Percentiles rank a stretch among this genome's conserved stretches.
phyloP scores from a whole-genome alignment of 1,140 invertebrate genomes.

The Whitmania pigra region DNA sequence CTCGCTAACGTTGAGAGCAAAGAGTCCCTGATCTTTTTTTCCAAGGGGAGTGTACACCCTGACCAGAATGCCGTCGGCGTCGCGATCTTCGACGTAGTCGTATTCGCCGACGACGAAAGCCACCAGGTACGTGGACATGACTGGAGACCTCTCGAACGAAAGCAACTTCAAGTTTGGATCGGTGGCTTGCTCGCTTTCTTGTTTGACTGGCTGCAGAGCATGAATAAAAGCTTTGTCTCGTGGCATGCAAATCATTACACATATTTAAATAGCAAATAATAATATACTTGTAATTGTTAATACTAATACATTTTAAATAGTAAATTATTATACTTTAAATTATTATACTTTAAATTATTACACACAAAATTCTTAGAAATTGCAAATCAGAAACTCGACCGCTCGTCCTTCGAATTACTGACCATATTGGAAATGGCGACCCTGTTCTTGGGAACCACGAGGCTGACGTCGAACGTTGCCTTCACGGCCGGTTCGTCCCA shows the following conservation, averaged over 20 bases:
- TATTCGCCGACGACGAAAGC: constrained; percentile 85
- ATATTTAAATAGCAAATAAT: too few species aligned
- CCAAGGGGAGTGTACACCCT: constrained; percentile 82
- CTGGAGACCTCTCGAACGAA: constrained; percentile 69
- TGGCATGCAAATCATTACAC: background rate
- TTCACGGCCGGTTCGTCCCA: constrained; percentile 95
- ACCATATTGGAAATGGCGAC: constrained; percentile 88
- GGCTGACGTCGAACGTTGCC: constrained; percentile 78
- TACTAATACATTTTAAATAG: too few species aligned
- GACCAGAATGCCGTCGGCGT: constrained; percentile 61
- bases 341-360: too few species aligned
- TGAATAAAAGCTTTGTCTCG: too few species aligned
- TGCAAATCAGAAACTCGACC: background rate
- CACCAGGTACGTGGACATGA: constrained; percentile 92
- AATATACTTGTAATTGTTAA: too few species aligned
- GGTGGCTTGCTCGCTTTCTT: constrained; percentile 33
- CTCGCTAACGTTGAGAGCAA: constrained; percentile 52
- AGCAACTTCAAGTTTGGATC: constrained; percentile 50
- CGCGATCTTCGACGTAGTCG: constrained; percentile 65
- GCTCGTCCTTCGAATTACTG: constrained; percentile 26
- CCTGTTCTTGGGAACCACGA: constrained; percentile 56
- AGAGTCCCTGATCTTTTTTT: constrained; percentile 78
- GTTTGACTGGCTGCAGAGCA: constrained; percentile 50
- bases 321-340: too few species aligned
- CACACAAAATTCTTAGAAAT: background rate